phyloP scores from a whole-genome alignment of 1,140 invertebrate species.

The Penaeus japonicus region DNA sequence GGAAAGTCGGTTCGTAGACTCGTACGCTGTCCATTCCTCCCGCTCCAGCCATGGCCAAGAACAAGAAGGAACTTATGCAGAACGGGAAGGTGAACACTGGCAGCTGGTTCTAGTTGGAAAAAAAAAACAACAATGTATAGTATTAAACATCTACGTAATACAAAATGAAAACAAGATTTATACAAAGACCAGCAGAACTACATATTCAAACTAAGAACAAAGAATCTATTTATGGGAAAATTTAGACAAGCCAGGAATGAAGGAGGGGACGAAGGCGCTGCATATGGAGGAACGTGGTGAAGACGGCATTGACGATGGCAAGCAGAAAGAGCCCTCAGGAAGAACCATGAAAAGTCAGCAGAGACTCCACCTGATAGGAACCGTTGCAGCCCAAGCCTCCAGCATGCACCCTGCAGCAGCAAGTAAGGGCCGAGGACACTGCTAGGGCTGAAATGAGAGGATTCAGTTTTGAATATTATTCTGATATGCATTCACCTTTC shows the following conservation, averaged over 20 bases:
- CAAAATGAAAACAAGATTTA: no score
- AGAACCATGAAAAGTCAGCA: conserved; percentile 54
- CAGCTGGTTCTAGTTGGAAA: conserved; percentile 2
- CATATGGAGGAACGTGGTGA: conserved; percentile 21
- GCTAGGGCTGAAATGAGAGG: background rate
- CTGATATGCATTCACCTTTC: no score
- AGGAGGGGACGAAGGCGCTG: conserved; percentile 16
- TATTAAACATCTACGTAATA: background rate
- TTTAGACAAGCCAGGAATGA: background rate
- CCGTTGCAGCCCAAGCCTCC: conserved; percentile 58
- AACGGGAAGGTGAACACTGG: conserved; percentile 56
- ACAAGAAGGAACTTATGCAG: conserved; percentile 38
- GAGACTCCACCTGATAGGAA: conserved; percentile 45
- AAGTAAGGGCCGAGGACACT: conserved; percentile 32
- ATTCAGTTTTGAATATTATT: no score
- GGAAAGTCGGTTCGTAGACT: conserved; percentile 17
- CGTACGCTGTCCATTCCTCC: background rate
- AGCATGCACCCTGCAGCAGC: background rate
- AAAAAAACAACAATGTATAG: no score
- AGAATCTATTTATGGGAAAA: background rate
- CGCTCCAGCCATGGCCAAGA: conserved; percentile 28
- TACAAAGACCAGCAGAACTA: no score
- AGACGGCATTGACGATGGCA: conserved; percentile 30
- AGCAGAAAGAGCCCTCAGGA: background rate
- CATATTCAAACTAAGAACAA: background rate